Evolutionary conservation across 2,888 invertebrate species (phyloP).

Genomic region (Empis stercorea): DNA sequence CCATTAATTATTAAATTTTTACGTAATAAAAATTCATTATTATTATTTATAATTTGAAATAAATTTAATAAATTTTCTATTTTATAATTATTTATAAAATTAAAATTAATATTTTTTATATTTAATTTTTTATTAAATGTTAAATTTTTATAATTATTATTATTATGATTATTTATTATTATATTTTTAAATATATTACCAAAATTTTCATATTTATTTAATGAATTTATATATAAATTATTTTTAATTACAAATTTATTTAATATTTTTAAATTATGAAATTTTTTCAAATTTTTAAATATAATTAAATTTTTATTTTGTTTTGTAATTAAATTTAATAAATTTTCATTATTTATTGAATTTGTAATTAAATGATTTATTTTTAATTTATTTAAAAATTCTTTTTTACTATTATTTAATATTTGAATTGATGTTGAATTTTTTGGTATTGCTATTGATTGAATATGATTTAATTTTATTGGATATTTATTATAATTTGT

Average conservation of each 20-base stretch:
- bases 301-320: no score
- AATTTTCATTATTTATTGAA: no score
- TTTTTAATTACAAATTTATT: neutral
- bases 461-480: neutral
- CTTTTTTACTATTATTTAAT: no score
- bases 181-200: slow-evolving; percentile 18
- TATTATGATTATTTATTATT: slow-evolving; percentile 12
- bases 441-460: neutral
- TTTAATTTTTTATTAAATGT: slow-evolving; percentile 15
- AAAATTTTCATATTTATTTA: neutral
- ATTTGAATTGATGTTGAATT: neutral
- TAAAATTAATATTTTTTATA: slow-evolving; percentile 19
- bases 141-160: slow-evolving; percentile 18
- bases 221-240: neutral
- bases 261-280: neutral
- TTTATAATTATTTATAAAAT: slow-evolving; percentile 23
- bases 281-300: neutral
- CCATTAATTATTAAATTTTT: slow-evolving; percentile 28
- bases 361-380: no score
- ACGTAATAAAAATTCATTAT: slow-evolving; percentile 19
- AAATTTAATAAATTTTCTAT: slow-evolving; percentile 21
- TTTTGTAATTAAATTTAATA: no score
- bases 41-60: slow-evolving; percentile 12
- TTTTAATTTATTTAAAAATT: no score
- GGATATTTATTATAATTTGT: neutral